A percentile compares a stretch with the other conserved stretches of the same genome.
These are phyloP conservation scores for Coelopa frigida DNA, from an alignment of 1,140 invertebrate species.

Conservation along the genomic window DNA sequence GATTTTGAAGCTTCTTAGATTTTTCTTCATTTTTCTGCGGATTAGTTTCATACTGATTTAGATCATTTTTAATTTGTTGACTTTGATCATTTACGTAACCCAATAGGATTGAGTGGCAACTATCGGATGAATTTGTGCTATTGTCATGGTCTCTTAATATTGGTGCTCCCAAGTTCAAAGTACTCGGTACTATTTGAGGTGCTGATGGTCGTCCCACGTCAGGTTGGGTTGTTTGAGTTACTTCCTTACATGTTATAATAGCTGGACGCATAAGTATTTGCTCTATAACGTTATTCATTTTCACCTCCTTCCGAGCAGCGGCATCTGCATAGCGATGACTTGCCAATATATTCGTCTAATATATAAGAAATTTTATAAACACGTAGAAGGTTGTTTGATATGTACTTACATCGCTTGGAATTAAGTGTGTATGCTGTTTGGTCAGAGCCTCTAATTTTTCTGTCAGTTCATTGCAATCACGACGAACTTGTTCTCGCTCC, in stretches of 20 bases:
- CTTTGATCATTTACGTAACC: conserved; percentile 39
- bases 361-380: neutral
- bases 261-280: conserved; percentile 30
- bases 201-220: neutral
- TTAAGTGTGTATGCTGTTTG: conserved; percentile 24
- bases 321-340: conserved; percentile 24
- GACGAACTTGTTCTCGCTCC: conserved; percentile 35
- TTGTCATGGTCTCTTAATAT: conserved; percentile 6
- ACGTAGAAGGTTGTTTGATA: neutral
- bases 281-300: conserved; percentile 35
- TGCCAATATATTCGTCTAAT: conserved; percentile 23
- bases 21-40: conserved; percentile 21
- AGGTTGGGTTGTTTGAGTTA: conserved; percentile 5
- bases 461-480: conserved; percentile 32
- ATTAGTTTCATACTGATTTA: conserved; percentile 13
- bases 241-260: conserved; percentile 36
- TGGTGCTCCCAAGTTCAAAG: conserved; percentile 24
- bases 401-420: conserved; percentile 33
- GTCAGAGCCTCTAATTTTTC: conserved; percentile 32
- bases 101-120: conserved; percentile 29
- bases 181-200: conserved; percentile 2
- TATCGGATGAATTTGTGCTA: conserved; percentile 17
- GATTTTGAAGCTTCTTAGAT: conserved; percentile 19
- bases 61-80: conserved; percentile 27
- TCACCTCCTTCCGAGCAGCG: conserved; percentile 22